Evolutionary conservation across 2,113 vertebrate species (phyloP).

Genomic region (Thunnus maccoyii): DNA sequence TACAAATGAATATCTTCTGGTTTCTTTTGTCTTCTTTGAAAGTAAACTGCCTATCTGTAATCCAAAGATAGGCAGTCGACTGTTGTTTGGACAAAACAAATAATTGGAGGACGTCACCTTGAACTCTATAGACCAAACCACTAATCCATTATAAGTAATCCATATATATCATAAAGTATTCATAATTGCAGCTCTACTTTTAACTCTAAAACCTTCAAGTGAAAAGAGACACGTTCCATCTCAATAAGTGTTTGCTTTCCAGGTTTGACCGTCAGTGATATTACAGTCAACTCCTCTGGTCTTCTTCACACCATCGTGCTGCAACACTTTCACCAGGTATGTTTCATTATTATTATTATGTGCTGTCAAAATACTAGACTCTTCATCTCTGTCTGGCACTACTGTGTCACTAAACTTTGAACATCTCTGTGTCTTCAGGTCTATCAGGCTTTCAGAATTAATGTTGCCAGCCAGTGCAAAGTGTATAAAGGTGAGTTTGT

Average conservation of each 20-base stretch:
- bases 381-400: not conserved
- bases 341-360: fast-evolving
- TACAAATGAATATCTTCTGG: too few species aligned
- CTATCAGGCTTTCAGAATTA: conserved; percentile 95
- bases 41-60: too few species aligned
- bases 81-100: too few species aligned
- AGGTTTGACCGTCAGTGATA: conserved; percentile 90
- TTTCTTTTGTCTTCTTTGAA: too few species aligned
- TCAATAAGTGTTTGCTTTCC: conserved; percentile 31
- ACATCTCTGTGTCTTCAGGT: conserved; percentile 83
- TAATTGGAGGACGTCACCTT: too few species aligned
- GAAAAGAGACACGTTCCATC: not conserved
- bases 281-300: conserved; percentile 88
- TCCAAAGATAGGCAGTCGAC: too few species aligned
- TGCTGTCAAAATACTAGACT: not conserved
- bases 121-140: too few species aligned
- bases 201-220: fast-evolving
- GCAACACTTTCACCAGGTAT: conserved; percentile 92
- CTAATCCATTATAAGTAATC: too few species aligned
- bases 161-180: too few species aligned
- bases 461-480: conserved; percentile 89
- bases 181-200: too few species aligned
- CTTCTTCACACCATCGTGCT: conserved; percentile 90
- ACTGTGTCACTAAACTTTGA: not conserved
- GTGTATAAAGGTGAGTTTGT: conserved; percentile 86